These are phyloP conservation scores for Psittacula echo DNA, from an alignment of 2,797 vertebrate species.

Conservation along the genomic window DNA sequence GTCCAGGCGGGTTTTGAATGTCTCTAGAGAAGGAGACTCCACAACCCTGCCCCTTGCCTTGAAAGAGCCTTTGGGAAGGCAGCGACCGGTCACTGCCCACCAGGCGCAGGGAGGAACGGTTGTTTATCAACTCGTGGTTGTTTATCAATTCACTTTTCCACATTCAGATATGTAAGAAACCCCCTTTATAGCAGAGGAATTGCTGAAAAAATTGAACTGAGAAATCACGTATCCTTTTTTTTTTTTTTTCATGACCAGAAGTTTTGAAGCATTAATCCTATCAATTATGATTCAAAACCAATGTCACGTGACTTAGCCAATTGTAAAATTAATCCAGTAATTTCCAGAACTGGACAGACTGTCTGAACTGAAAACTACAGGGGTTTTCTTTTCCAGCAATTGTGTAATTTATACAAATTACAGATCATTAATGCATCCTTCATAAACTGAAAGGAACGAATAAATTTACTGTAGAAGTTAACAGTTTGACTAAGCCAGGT, in stretches of 20 bases:
- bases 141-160: not conserved
- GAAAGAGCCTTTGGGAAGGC: too few relatives aligned
- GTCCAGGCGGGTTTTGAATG: too few relatives aligned
- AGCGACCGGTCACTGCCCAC: too few relatives aligned
- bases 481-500: not conserved
- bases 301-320: not conserved
- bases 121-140: not conserved
- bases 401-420: not conserved
- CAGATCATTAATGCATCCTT: not conserved
- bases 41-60: too few relatives aligned
- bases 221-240: not conserved
- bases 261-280: not conserved
- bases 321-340: not conserved
- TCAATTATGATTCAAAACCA: not conserved
- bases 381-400: not conserved
- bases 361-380: not conserved
- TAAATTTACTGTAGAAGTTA: not conserved
- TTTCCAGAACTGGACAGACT: not conserved
- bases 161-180: not conserved
- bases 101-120: not conserved
- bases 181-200: not conserved
- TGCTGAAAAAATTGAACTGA: not conserved
- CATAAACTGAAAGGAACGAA: not conserved
- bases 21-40: too few relatives aligned
- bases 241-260: not conserved